Conservation (phyloP, 1,140 invertebrate genomes). For the Euwallacea similis region DNA sequence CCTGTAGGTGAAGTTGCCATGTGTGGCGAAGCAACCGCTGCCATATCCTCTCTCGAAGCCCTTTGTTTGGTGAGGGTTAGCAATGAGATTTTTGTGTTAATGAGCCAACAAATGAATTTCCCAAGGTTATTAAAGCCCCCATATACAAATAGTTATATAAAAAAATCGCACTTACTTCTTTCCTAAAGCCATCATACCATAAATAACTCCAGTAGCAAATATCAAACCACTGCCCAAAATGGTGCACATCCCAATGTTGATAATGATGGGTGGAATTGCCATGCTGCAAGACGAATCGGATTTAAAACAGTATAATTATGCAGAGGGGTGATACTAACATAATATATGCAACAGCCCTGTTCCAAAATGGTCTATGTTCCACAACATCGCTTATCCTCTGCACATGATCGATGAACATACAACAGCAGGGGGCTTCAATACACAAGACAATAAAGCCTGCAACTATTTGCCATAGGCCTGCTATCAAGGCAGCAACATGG, state of each 20-base stretch:
- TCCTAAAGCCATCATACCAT: conserved; percentile 91
- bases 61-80: conserved; percentile 53
- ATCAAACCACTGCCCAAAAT: conserved; percentile 86
- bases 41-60: conserved; percentile 80
- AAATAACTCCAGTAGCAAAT: conserved; percentile 84
- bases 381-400: conserved; percentile 78
- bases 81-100: background rate
- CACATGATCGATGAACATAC: conserved; percentile 91
- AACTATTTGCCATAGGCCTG: conserved; percentile 87
- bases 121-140: conserved; percentile 5
- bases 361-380: conserved; percentile 84
- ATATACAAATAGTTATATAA: background rate
- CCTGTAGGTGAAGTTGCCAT: conserved; percentile 62
- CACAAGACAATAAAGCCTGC: conserved; percentile 83
- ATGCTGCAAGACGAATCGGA: conserved; percentile 61
- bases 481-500: conserved; percentile 68
- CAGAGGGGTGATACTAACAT: conserved; percentile 65
- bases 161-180: conserved; percentile 75
- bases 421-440: conserved; percentile 93
- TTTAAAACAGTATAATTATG: background rate
- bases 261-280: conserved; percentile 73
- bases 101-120: conserved; percentile 6
- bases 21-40: conserved; percentile 72
- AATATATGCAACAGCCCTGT: conserved; percentile 84
- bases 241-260: conserved; percentile 75